phyloP scores from a whole-genome alignment of 2,113 vertebrate genomes.

The Smithornis capensis region DNA sequence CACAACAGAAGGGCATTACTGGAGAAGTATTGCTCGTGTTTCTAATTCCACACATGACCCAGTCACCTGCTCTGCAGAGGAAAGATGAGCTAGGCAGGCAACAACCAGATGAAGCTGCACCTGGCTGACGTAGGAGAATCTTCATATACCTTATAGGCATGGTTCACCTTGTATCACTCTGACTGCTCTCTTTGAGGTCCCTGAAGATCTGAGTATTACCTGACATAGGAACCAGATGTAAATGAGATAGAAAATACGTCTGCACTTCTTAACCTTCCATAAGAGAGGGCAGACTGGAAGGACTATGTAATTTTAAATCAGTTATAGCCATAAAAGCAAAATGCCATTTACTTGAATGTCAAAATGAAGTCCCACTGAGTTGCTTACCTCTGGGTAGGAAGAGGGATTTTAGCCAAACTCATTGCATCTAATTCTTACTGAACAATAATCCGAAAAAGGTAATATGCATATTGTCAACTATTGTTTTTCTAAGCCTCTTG shows the following conservation, averaged over 20 bases:
- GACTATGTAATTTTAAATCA: not conserved
- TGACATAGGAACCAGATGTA: not conserved
- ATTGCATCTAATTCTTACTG: not conserved
- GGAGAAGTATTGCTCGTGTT: fast-evolving
- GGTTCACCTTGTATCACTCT: not conserved
- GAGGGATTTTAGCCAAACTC: not conserved
- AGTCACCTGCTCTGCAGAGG: not conserved
- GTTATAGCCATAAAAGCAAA: not conserved
- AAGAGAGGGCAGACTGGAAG: not conserved
- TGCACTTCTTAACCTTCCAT: not conserved
- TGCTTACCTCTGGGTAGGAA: not conserved
- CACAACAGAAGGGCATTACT: not conserved
- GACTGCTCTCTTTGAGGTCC: not conserved
- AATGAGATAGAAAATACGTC: not conserved
- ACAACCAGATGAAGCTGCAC: not conserved
- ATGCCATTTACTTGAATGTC: not conserved
- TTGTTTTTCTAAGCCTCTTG: not conserved
- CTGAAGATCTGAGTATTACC: not conserved
- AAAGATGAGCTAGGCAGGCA: not conserved
- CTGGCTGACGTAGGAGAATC: not conserved
- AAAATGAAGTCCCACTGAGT: not conserved
- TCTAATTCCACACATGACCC: not conserved
- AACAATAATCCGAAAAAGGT: not conserved
- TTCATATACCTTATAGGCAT: fast-evolving
- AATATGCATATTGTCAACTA: not conserved